A percentile compares a stretch with the other conserved stretches of the same genome.
Evolutionary conservation across 2,888 invertebrate genomes (phyloP).

Genomic region (Aporophyla lueneburgensis): DNA sequence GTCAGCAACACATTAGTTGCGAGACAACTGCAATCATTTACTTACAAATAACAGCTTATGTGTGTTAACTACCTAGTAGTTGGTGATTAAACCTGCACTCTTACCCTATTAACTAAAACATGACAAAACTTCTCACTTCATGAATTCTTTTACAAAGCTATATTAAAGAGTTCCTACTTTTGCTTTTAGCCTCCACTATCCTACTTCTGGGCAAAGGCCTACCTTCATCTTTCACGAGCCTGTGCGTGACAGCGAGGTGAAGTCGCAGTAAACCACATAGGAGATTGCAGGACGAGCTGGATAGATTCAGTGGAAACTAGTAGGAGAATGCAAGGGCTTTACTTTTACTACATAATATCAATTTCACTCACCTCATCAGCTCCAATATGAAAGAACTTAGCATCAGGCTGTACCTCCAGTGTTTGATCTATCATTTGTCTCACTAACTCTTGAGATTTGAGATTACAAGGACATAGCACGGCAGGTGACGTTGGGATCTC

Average conservation of each 20-base stretch:
- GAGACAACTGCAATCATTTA: background rate
- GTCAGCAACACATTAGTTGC: too few relatives aligned
- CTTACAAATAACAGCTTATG: background rate
- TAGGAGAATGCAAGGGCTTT: background rate
- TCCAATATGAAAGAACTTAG: constrained; percentile 94
- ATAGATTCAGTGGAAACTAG: too few relatives aligned
- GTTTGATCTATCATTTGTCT: constrained; percentile 93
- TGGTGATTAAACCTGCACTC: background rate
- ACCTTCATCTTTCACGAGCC: too few relatives aligned
- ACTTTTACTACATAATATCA: background rate
- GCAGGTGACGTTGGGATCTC: constrained; percentile 92
- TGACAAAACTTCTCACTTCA: too few relatives aligned
- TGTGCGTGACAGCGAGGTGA: too few relatives aligned
- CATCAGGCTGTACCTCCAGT: constrained; percentile 91
- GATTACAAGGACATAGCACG: constrained; percentile 94
- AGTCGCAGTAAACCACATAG: too few relatives aligned
- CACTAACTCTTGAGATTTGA: constrained; percentile 91
- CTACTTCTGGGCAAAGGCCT: too few relatives aligned
- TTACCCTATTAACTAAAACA: too few relatives aligned
- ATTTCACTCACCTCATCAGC: constrained; percentile 93
- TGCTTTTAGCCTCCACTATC: too few relatives aligned
- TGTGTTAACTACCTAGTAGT: background rate
- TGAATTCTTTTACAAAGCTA: too few relatives aligned
- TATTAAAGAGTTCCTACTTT: too few relatives aligned
- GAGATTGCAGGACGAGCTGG: too few relatives aligned